These are phyloP conservation scores for Tridacna crocea DNA, from an alignment of 2,888 invertebrate genomes.

Conservation along the genomic window DNA sequence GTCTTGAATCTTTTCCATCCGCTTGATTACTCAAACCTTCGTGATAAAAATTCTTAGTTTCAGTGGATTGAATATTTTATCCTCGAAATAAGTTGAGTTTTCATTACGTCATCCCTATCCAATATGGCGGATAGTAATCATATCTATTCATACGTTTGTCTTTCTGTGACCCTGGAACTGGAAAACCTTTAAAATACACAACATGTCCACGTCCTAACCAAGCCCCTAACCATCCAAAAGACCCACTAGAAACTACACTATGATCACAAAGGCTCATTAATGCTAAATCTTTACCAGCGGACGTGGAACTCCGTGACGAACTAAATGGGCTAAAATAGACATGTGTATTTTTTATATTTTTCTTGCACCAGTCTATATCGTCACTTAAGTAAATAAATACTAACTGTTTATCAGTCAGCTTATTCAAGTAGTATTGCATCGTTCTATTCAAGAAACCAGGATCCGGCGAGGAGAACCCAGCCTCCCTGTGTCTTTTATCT, in stretches of 20 bases:
- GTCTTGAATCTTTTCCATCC: too few species aligned
- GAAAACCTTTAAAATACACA: conserved; percentile 27
- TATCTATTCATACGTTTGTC: conserved; percentile 20
- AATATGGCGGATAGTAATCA: conserved; percentile 21
- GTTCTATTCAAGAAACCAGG: background rate
- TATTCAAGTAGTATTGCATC: background rate
- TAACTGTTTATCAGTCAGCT: background rate
- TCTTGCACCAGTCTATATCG: conserved; percentile 15
- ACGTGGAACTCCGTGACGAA: background rate
- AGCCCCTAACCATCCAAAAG: conserved; percentile 24
- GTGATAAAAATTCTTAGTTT: too few species aligned
- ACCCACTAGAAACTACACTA: conserved; percentile 17
- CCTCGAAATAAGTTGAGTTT: too few species aligned
- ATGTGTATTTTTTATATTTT: background rate
- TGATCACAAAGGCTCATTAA: conserved; percentile 9
- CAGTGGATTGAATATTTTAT: too few species aligned
- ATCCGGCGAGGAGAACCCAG: conserved; percentile 2
- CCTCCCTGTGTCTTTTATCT: background rate
- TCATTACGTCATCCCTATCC: conserved; percentile 19
- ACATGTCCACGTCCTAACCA: conserved; percentile 10
- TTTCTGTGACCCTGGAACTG: background rate
- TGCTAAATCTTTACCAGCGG: background rate
- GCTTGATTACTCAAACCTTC: too few species aligned
- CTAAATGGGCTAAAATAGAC: conserved; percentile 16
- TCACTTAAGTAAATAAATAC: conserved; percentile 10